Evolutionary conservation across 1,140 invertebrate species (phyloP), one percentile per base, ranked within the genome.

Genomic region (Oryctes rhinoceros): DNA sequence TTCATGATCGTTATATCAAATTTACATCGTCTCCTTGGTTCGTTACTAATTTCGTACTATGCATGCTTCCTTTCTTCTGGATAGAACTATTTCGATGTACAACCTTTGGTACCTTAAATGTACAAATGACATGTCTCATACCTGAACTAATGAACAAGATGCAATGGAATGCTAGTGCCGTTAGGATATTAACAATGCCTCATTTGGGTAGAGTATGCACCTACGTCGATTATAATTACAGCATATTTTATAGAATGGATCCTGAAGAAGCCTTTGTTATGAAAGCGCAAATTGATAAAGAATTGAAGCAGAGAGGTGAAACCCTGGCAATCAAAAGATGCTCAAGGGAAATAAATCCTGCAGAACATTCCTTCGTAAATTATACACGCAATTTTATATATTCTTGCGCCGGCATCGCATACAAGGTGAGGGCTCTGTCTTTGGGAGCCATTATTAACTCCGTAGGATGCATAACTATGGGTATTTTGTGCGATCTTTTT

Each of bases 171-270:
- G 7, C 35, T 15, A 11, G 9, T 71, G 20, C 65, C 9, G 11
- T 71, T 35, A 71, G 65, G 37, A 71, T 35, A 37, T 37, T 71
- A 15, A 35, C 65, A 37, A 71, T 71, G 65, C 65, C 65, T 6
- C 13, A 37, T 3, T 10, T 13, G 24, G 65, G 65, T 15, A 71
- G 65, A 71, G 7, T 15, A 13, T 71, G 65, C 15, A 71, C 65
- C 4, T 71, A 71, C 13, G 20, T 35, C 9, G 24, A 20, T 24
- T 71, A 35, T 10, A 37, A 71, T 24, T 71, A 71, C 65, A 35
- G 24, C 9, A 9, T 24, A 35, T 35, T 35, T 37, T 11, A 71
- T 15, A 15, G 35, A 10, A 71, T 24, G 65, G 65, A 71, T 71
- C 65, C 65, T 71, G 65, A 35, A 35, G 65, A 71, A 24, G 65